Conservation (phyloP, 2,888 invertebrate genomes). For the Crematogaster levior region DNA sequence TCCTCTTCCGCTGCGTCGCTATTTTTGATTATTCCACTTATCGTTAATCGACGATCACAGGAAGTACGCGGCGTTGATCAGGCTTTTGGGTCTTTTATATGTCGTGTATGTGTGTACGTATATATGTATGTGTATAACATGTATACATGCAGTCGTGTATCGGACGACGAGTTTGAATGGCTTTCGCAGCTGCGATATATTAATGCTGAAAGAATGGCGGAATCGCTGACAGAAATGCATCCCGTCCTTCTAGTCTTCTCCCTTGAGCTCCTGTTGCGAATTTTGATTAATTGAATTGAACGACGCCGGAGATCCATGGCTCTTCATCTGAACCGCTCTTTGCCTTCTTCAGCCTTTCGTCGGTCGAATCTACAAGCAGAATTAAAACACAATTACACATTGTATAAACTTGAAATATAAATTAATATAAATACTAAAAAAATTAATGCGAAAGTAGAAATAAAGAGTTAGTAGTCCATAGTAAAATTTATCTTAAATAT, state of each 20-base stretch:
- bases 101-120: background rate
- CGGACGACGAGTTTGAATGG: conserved; percentile 57
- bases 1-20: conserved; percentile 52
- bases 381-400: background rate
- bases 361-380: conserved; percentile 80
- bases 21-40: conserved; percentile 50
- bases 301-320: conserved; percentile 75
- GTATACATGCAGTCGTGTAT: background rate
- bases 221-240: conserved; percentile 50
- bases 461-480: background rate
- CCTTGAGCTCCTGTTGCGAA: conserved; percentile 71
- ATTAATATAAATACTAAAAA: background rate
- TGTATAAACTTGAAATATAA: background rate
- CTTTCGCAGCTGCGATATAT: conserved; percentile 59
- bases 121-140: background rate
- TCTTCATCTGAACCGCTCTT: conserved; percentile 76
- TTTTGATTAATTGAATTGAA: conserved; percentile 79
- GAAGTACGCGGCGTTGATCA: conserved; percentile 52
- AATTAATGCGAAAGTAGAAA: background rate
- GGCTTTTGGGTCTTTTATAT: conserved; percentile 30
- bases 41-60: conserved; percentile 57
- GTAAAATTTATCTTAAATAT: background rate
- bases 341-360: conserved; percentile 79
- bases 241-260: conserved; percentile 54
- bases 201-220: conserved; percentile 62